Evolutionary conservation across 1,140 invertebrate genomes (phyloP).

Genomic region (Pseudomyrmex dendroicus): DNA sequence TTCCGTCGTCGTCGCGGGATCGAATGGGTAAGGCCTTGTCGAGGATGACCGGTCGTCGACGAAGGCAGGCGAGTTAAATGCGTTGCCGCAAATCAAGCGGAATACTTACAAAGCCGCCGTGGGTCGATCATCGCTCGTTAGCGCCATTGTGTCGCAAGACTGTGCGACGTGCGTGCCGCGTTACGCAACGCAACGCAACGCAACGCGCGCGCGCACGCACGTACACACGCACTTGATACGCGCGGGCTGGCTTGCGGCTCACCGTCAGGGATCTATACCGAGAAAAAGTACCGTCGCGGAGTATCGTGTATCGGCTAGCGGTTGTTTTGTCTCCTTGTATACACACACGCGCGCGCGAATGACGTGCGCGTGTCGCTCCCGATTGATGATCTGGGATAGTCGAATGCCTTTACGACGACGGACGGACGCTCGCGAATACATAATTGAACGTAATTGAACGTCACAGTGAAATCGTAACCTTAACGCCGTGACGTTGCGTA

Average conservation of each 20-base stretch:
- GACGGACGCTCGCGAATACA: conserved; percentile 17
- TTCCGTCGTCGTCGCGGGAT: conserved; percentile 19
- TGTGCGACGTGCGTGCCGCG: conserved; percentile 34
- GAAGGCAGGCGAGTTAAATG: conserved; percentile 36
- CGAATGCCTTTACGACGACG: neutral
- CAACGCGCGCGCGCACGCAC: conserved; percentile 7
- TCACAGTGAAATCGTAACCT: conserved; percentile 1
- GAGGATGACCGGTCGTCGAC: conserved; percentile 11
- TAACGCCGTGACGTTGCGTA: conserved; percentile 1
- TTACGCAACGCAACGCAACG: conserved; percentile 62
- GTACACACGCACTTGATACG: conserved; percentile 60
- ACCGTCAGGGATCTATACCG: conserved; percentile 55
- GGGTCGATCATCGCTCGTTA: conserved; percentile 69
- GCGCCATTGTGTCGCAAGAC: conserved; percentile 63
- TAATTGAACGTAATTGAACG: conserved; percentile 53
- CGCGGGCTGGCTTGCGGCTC: conserved; percentile 57
- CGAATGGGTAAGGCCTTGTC: conserved; percentile 5
- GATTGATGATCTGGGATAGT: conserved; percentile 10
- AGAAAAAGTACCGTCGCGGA: conserved; percentile 51
- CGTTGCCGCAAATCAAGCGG: conserved; percentile 54
- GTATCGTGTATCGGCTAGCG: conserved; percentile 38
- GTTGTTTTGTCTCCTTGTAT: conserved; percentile 40
- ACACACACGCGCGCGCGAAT: neutral
- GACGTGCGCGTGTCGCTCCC: neutral
- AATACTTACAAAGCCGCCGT: conserved; percentile 44